Conservation (phyloP, 2,888 invertebrate species). For the Troglohyphantes excavatus region DNA sequence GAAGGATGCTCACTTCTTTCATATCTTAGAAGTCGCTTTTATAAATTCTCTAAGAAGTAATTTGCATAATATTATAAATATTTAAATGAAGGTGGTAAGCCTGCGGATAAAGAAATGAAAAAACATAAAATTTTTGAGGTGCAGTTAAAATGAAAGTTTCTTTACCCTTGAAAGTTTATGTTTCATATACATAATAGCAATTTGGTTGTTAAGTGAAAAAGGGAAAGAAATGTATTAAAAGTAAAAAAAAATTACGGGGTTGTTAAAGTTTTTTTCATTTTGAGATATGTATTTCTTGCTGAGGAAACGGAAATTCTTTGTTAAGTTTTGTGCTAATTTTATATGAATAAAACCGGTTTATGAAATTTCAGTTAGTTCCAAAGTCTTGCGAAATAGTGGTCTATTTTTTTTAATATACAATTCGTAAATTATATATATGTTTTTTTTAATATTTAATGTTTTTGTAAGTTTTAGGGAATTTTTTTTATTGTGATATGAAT, state of each 20-base stretch:
- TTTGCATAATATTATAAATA: slow-evolving; percentile 57
- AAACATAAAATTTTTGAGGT: not conserved
- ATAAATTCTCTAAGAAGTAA: slow-evolving; percentile 18
- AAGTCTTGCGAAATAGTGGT: too few relatives aligned
- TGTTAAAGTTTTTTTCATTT: not conserved
- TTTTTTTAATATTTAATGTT: too few relatives aligned
- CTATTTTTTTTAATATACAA: too few relatives aligned
- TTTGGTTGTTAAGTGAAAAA: not conserved
- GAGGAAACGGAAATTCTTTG: not conserved
- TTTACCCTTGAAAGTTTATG: slow-evolving; percentile 7
- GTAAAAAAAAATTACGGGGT: not conserved
- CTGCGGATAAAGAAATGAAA: not conserved
- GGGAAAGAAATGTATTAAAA: not conserved
- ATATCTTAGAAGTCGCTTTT: not conserved
- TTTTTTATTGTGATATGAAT: too few relatives aligned
- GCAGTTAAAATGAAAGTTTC: slow-evolving; percentile 19
- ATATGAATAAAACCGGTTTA: too few relatives aligned
- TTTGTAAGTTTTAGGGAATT: too few relatives aligned
- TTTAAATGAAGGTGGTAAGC: slow-evolving; percentile 37
- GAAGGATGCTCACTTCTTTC: slow-evolving; percentile 18
- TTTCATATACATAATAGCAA: slow-evolving; percentile 19
- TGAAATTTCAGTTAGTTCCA: too few relatives aligned
- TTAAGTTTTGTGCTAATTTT: not conserved
- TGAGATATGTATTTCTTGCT: not conserved
- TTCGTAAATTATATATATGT: too few relatives aligned